Percentiles rank a stretch among this genome's conserved stretches.
These are phyloP conservation scores for Pogonomyrmex californicus DNA, from an alignment of 1,140 invertebrate species.

Conservation along the genomic window DNA sequence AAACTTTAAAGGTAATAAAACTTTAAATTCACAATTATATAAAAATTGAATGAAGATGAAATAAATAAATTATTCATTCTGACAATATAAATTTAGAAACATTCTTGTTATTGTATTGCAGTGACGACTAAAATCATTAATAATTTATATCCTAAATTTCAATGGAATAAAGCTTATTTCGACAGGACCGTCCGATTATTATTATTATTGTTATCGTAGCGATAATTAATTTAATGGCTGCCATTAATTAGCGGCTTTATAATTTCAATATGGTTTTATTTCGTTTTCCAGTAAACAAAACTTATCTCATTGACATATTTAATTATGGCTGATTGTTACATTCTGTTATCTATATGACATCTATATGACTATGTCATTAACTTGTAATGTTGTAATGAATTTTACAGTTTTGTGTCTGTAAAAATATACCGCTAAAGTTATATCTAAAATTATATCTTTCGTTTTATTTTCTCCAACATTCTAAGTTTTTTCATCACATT, in stretches of 20 bases:
- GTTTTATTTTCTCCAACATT: neutral
- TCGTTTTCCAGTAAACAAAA: neutral
- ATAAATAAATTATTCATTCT: neutral
- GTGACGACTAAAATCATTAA: neutral
- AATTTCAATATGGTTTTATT: neutral
- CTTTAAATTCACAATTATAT: neutral
- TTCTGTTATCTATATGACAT: constrained; percentile 28
- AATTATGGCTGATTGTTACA: neutral
- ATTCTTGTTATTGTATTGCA: neutral
- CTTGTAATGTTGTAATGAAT: neutral
- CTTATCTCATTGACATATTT: constrained; percentile 23
- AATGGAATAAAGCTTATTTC: neutral
- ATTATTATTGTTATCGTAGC: neutral
- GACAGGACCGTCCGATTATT: neutral
- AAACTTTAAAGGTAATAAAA: neutral
- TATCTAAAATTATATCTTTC: neutral
- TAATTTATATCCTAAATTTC: constrained; percentile 32
- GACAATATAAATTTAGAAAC: neutral
- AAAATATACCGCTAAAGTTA: neutral
- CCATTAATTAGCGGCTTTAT: neutral
- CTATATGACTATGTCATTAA: constrained; percentile 23
- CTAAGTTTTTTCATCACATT: neutral
- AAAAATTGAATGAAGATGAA: neutral
- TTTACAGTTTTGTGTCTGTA: neutral
- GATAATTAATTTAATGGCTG: constrained; percentile 9